Base-by-base conservation (phyloP, 2,888 invertebrate species). In the Watsonalla binaria region DNA sequence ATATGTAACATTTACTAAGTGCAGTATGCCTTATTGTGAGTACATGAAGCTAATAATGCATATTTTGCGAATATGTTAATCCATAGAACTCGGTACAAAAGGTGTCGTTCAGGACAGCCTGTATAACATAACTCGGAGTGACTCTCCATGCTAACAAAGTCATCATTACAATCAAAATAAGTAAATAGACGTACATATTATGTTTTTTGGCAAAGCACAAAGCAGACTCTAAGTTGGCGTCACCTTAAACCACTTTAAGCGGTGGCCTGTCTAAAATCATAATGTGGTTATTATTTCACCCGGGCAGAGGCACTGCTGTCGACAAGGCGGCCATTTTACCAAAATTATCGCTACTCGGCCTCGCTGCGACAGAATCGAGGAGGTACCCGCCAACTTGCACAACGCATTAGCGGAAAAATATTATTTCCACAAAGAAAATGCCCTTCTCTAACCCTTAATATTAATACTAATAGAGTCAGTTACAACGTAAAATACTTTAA, bases 271-370 rank as follows among this genome's bases (percentile, higher is more conserved):
- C 83, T 85, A 78, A 85, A 84, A 83, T 82, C 84, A 84, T 86
- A 87, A 85, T 84, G 86, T 79, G 86, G 85, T 86, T 88, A 87
- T 87, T 86, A 88, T 87, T 86, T 86, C 80, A 84, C 76, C 79
- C 78, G 69, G 72, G 76, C 80, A 79, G 74, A 76, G 82, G 72
- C 80, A 72, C 86, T 89, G 89, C 77, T 73, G 86, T 78, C 84
- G 89, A 89, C 89, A 86, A 80, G 86, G 74, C 84, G 78, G 80
- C 88, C 86, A 89, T 89, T 89, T 84, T 82, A 74, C 72, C 69
- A 77, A 82, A 89, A 85, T 88, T 89, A 89, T 89, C 74, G 86
- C 89, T 85, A 83, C 88, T 87, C 84, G 82, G 81, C 80, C 76
- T 62, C 65, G 65, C 69, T 65, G 69, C 78, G 76, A 76, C 84